Percentiles rank a stretch among this genome's conserved stretches.
Evolutionary conservation across 2,888 invertebrate species (phyloP).

Genomic region (Cyclophora albipunctata): DNA sequence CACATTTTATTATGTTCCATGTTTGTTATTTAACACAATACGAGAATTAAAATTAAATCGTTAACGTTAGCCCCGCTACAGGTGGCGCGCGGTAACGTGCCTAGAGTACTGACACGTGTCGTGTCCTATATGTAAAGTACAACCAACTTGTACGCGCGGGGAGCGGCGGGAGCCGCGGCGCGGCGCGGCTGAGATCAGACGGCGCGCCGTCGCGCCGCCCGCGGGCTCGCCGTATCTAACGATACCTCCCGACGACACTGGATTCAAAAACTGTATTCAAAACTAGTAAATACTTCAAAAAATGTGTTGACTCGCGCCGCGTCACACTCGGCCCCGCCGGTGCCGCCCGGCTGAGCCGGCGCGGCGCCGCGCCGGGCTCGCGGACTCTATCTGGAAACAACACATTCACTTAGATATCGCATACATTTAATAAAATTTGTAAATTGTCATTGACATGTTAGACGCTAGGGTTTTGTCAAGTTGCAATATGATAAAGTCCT

Average conservation of each 20-base stretch:
- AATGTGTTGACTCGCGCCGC: slow-evolving; percentile 3
- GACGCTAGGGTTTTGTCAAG: too few relatives aligned
- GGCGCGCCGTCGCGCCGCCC: slow-evolving; percentile 3
- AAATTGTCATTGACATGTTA: too few relatives aligned
- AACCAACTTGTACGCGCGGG: slow-evolving; percentile 50
- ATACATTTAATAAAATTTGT: too few relatives aligned
- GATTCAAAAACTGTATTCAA: slow-evolving; percentile 16
- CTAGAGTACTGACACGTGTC: not conserved
- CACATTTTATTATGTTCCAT: slow-evolving; percentile 43
- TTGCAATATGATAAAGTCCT: too few relatives aligned
- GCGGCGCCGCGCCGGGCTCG: slow-evolving; percentile 1
- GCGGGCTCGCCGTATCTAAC: slow-evolving; percentile 5
- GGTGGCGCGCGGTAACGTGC: slow-evolving; percentile 19
- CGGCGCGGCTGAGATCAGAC: slow-evolving; percentile 9
- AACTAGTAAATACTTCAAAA: slow-evolving; percentile 22
- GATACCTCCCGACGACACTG: slow-evolving; percentile 9
- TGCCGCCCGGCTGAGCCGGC: not conserved
- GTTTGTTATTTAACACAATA: slow-evolving; percentile 55
- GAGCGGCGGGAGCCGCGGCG: slow-evolving; percentile 15
- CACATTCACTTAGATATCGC: too few relatives aligned
- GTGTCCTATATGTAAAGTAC: slow-evolving; percentile 24
- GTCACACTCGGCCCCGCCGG: not conserved
- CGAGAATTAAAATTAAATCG: slow-evolving; percentile 44
- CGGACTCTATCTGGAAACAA: not conserved
- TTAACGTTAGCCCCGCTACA: slow-evolving; percentile 51